Percentiles rank a stretch among this genome's conserved stretches.
These are phyloP conservation scores for Pristionchus entomophagus DNA, from an alignment of 2,888 invertebrate species.

Conservation along the genomic window DNA sequence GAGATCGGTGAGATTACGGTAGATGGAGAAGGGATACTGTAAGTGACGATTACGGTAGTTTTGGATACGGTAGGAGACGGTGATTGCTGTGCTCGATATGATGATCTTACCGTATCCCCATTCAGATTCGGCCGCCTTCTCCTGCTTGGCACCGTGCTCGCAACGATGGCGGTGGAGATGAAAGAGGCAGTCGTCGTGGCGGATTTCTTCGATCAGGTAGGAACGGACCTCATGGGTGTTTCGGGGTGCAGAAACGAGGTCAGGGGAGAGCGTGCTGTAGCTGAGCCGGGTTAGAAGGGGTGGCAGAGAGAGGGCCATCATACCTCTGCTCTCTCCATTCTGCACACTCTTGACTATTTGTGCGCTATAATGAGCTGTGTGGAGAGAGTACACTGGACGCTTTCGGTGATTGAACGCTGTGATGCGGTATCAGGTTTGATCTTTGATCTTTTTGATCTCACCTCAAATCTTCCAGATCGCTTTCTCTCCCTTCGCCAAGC, in stretches of 20 bases:
- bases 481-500: conserved; percentile 72
- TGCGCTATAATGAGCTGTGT: too few species aligned
- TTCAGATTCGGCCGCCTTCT: conserved; percentile 71
- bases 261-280: too few species aligned
- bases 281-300: too few species aligned
- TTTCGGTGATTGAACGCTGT: too few species aligned
- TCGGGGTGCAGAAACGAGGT: too few species aligned
- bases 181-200: conserved; percentile 74
- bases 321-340: too few species aligned
- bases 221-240: not conserved
- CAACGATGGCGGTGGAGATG: conserved; percentile 75
- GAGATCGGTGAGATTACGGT: conserved; percentile 58
- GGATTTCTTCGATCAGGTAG: conserved; percentile 70
- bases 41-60: not conserved
- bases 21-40: not conserved
- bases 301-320: too few species aligned
- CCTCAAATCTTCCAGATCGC: conserved; percentile 54
- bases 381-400: too few species aligned
- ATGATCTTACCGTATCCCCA: too few species aligned
- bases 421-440: not conserved
- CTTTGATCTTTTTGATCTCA: not conserved
- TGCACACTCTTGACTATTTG: too few species aligned
- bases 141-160: conserved; percentile 72
- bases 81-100: not conserved
- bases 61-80: not conserved